Base-by-base conservation (phyloP, 2,888 invertebrate species). In the Leptinotarsa peninsularis region DNA sequence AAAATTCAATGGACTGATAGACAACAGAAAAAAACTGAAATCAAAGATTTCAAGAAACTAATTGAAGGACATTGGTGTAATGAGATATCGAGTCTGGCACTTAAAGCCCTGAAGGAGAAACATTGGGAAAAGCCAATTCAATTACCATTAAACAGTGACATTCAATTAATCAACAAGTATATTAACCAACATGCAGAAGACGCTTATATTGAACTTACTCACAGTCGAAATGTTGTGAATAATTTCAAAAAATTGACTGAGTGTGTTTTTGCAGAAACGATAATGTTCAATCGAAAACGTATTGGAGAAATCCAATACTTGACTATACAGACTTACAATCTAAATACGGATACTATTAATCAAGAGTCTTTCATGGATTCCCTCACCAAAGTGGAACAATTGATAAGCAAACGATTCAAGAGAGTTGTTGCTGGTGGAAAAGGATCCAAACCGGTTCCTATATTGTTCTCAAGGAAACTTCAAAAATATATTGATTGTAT, bases 21-120 rank as follows among this genome's bases (percentile, higher is more conserved):
- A 66, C 56, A 66, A 14, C 17, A 73, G 66, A 80, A 33, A 66
- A 23, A 68, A 60, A 56, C 49, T 68, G 73, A 69, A 50, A 73
- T 75, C 56, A 76, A 67, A 63, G 60, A 71, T 49, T 58, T 49
- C n/a, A 54, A 60, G 43, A 70, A 66, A 63, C 63, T 79, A 52
- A 69, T 83, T 49, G 76, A 74, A 49, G 74, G 68, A 14, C 82
- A 82, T 68, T 83, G 83, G 83, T 81, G 79, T 58, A 80, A 66
- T 18, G 82, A 83, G 74, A 33, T 82, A 27, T 79, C 81, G 1
- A 82, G 82, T 71, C 69, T 83, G 83, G 23, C 23, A 23, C 23
- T 23, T 23, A 23, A 83, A 75, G 70, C 60, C 52, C 71, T 83
- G 5, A 81, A 81, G 50, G 82, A 83, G 23, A 23, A 23, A 23